These are phyloP conservation scores for Steinernema scapterisci DNA, from an alignment of 2,888 invertebrate species.

Conservation along the genomic window DNA sequence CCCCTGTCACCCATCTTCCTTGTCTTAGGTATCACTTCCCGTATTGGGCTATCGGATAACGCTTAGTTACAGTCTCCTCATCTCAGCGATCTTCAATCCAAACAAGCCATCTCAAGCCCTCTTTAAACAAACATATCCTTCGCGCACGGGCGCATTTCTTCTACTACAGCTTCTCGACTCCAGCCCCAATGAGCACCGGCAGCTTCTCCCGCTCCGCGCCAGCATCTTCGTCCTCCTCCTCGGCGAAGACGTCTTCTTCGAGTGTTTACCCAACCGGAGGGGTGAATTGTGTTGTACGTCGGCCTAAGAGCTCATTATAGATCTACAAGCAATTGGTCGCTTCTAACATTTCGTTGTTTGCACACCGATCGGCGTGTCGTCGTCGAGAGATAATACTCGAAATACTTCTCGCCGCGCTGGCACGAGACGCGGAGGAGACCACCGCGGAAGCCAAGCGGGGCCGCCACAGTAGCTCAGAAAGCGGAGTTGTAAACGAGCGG, in stretches of 20 bases:
- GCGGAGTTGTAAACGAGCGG: not conserved
- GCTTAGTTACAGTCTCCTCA: slow-evolving; percentile 30
- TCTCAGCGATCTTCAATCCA: not conserved
- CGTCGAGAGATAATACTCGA: slow-evolving; percentile 32
- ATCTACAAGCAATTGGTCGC: slow-evolving; percentile 15
- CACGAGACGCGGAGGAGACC: slow-evolving; percentile 13
- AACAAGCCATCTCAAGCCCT: not conserved
- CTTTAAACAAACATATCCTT: slow-evolving; percentile 10
- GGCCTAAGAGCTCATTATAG: slow-evolving; percentile 31
- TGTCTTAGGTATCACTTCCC: too few species aligned
- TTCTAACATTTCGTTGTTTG: slow-evolving; percentile 29
- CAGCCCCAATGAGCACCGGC: not conserved
- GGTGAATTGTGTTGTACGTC: slow-evolving; percentile 31
- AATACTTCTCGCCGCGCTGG: slow-evolving; percentile 27
- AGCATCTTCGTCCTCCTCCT: slow-evolving; percentile 8
- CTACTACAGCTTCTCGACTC: too few species aligned
- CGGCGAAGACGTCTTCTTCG: not conserved
- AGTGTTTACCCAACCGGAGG: slow-evolving; percentile 22
- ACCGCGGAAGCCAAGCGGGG: not conserved
- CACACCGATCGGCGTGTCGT: slow-evolving; percentile 28
- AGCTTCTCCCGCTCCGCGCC: not conserved
- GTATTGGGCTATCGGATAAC: slow-evolving; percentile 13
- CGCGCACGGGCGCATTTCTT: not conserved
- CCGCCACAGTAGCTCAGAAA: not conserved
- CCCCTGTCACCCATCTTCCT: too few species aligned